Evolutionary conservation across 2,888 invertebrate genomes (phyloP).

Genomic region (Dynastes hyllus): DNA sequence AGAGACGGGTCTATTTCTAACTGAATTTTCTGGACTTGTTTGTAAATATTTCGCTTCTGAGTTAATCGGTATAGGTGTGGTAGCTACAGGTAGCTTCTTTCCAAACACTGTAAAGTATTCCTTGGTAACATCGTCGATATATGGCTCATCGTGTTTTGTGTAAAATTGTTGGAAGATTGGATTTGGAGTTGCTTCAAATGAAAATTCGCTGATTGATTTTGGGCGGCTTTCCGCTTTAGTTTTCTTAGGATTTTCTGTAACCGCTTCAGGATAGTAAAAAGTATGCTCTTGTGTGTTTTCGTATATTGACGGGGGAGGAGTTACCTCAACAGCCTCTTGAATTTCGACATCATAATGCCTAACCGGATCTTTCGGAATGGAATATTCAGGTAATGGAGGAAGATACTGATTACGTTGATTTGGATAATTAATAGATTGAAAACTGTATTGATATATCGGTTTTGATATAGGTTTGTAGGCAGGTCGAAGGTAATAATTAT

Average conservation of each 20-base stretch:
- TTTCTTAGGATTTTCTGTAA: slow-evolving; percentile 63
- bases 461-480: slow-evolving; percentile 63
- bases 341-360: slow-evolving; percentile 68
- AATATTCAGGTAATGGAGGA: not conserved
- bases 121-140: slow-evolving; percentile 82
- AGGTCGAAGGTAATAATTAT: slow-evolving; percentile 44
- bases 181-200: slow-evolving; percentile 68
- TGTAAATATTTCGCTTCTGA: slow-evolving; percentile 30
- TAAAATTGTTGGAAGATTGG: slow-evolving; percentile 77
- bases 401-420: slow-evolving; percentile 69
- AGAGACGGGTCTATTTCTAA: slow-evolving; percentile 64
- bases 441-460: slow-evolving; percentile 84
- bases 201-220: slow-evolving; percentile 63
- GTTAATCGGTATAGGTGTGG: slow-evolving; percentile 65
- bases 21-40: slow-evolving; percentile 33
- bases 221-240: slow-evolving; percentile 56
- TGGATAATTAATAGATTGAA: slow-evolving; percentile 76
- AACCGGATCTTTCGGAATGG: slow-evolving; percentile 60
- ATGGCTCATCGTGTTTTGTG: slow-evolving; percentile 81
- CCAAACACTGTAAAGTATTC: slow-evolving; percentile 85
- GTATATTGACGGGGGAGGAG: slow-evolving; percentile 60
- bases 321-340: slow-evolving; percentile 68
- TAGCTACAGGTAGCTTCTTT: slow-evolving; percentile 76
- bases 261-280: slow-evolving; percentile 52
- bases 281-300: slow-evolving; percentile 52